These are phyloP conservation scores for Hyalella azteca DNA, from an alignment of 2,888 invertebrate species.

Conservation along the genomic window DNA sequence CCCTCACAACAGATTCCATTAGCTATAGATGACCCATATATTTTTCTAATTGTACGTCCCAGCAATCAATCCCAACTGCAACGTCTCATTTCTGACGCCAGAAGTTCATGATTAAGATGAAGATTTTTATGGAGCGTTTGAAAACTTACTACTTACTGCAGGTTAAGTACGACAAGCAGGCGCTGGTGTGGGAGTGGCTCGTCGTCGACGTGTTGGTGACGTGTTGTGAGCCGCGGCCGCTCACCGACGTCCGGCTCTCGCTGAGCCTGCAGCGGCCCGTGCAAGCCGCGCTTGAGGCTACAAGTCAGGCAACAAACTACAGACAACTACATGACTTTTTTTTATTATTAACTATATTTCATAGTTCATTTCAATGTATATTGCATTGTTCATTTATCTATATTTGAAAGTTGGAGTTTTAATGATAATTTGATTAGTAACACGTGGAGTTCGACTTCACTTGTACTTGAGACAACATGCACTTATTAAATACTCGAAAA, in stretches of 20 bases:
- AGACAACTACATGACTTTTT: too few species aligned
- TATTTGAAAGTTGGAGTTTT: too few species aligned
- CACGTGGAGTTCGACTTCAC: too few species aligned
- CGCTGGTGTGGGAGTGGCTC: constrained; percentile 57
- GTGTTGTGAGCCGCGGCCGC: constrained; percentile 38
- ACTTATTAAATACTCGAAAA: too few species aligned
- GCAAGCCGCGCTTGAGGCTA: constrained; percentile 45
- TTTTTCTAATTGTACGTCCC: too few species aligned
- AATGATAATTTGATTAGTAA: too few species aligned
- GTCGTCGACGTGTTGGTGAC: constrained; percentile 37
- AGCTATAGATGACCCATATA: too few species aligned
- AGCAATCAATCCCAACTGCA: neutral
- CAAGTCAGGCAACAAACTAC: constrained; percentile 52
- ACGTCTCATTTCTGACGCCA: neutral
- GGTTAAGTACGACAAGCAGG: constrained; percentile 44
- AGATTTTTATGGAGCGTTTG: neutral
- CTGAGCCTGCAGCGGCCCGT: constrained; percentile 42
- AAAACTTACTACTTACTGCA: neutral
- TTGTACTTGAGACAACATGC: too few species aligned
- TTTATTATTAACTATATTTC: too few species aligned
- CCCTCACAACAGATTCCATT: too few species aligned
- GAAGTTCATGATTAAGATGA: neutral
- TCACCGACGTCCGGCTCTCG: constrained; percentile 43
- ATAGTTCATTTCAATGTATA: too few species aligned
- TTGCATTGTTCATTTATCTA: too few species aligned